Percentiles rank a stretch among this genome's conserved stretches.
phyloP scores from a whole-genome alignment of 2,797 vertebrate genomes.

The Erithacus rubecula region DNA sequence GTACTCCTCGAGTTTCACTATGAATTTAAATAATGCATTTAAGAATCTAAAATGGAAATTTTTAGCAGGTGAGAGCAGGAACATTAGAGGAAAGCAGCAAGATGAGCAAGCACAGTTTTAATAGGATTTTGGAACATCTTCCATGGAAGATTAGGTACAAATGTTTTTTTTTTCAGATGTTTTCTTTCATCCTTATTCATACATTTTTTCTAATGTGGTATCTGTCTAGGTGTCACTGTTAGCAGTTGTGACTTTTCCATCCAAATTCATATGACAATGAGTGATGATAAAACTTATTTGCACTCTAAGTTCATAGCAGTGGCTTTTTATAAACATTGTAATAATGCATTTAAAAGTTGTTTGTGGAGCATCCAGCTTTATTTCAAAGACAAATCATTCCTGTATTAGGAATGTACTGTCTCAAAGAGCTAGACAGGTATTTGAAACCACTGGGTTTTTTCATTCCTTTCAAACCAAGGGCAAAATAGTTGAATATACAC shows the following conservation, averaged over 20 bases:
- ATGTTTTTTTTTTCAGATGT: not conserved
- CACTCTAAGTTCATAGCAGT: not conserved
- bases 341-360: not conserved
- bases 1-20: not conserved
- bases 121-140: not conserved
- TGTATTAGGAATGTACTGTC: not conserved
- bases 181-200: not conserved
- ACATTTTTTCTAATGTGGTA: not conserved
- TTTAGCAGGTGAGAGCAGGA: not conserved
- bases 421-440: not conserved
- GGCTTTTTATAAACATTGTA: not conserved
- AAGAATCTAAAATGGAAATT: not conserved
- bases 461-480: not conserved
- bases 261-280: not conserved
- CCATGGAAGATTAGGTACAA: not conserved
- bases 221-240: not conserved
- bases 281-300: not conserved
- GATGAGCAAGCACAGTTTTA: not conserved
- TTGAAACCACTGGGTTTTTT: fast-evolving
- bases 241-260: not conserved
- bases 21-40: not conserved
- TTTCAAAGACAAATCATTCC: not conserved
- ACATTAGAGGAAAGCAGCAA: not conserved
- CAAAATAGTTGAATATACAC: not conserved
- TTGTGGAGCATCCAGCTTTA: not conserved